Evolutionary conservation across 2,888 invertebrate genomes (phyloP).

Genomic region (Drosophila ustulata): DNA sequence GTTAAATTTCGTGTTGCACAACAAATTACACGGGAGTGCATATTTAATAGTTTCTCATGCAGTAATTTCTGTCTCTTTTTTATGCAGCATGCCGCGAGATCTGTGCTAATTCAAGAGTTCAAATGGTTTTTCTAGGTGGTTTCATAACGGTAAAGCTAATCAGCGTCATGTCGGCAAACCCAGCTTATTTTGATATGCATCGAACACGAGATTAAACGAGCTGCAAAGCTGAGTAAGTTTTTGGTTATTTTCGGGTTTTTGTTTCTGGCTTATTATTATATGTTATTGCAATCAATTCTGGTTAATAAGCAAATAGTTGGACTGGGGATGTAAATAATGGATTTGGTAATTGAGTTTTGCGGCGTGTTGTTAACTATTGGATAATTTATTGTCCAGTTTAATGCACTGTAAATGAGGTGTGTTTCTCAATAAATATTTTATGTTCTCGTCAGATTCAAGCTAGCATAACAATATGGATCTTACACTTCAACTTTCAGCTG

Average conservation of each 20-base stretch:
- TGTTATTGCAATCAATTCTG: constrained; percentile 7
- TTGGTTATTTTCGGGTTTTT: background rate
- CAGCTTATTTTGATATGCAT: constrained; percentile 1
- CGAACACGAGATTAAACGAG: background rate
- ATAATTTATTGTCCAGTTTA: constrained; percentile 18
- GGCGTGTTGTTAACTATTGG: constrained; percentile 10
- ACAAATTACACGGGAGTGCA: constrained; percentile 15
- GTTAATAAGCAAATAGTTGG: constrained; percentile 15
- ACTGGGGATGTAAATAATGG: constrained; percentile 3
- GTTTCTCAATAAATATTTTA: background rate
- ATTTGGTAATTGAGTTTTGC: constrained; percentile 25
- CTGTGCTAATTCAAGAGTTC: constrained; percentile 17
- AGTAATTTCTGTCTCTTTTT: constrained; percentile 3
- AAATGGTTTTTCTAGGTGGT: constrained; percentile 10
- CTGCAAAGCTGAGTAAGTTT: constrained; percentile 2
- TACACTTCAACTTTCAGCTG: constrained; percentile 26
- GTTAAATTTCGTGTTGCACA: constrained; percentile 20
- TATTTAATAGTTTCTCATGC: constrained; percentile 27
- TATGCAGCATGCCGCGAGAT: constrained; percentile 1
- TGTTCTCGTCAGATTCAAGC: background rate
- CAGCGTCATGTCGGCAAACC: background rate
- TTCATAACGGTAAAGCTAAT: constrained; percentile 8
- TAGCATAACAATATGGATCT: background rate
- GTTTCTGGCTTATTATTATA: background rate
- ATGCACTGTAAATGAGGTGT: constrained; percentile 10